A percentile compares a stretch with the other conserved stretches of the same genome.
Conservation (phyloP, 2,888 invertebrate genomes). For the Sturmia bella region DNA sequence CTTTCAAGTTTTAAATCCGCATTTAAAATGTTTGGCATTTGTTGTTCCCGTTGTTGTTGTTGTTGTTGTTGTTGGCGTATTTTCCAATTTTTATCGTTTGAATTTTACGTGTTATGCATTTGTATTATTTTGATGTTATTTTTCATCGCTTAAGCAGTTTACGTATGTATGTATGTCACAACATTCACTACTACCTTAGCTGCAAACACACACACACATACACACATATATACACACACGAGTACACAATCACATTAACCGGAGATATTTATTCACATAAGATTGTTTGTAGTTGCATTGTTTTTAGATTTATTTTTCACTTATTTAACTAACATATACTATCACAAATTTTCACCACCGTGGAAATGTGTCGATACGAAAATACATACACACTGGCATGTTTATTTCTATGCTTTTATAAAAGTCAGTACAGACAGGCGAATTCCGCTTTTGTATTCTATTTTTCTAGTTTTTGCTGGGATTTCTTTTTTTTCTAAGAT, state of each 20-base stretch:
- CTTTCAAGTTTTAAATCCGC: constrained; percentile 28
- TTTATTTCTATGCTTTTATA: constrained; percentile 24
- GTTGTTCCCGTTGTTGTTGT: background rate
- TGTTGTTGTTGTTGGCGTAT: constrained; percentile 19
- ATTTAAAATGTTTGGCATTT: constrained; percentile 43
- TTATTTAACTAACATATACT: constrained; percentile 37
- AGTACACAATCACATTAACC: background rate
- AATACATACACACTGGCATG: background rate
- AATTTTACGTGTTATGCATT: constrained; percentile 71
- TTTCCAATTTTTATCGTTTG: constrained; percentile 57
- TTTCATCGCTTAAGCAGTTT: constrained; percentile 55
- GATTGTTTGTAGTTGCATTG: background rate
- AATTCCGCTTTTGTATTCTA: constrained; percentile 20
- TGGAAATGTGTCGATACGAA: background rate
- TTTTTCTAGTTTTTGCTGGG: constrained; percentile 5
- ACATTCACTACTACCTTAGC: constrained; percentile 5
- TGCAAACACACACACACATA: constrained; percentile 16
- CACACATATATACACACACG: constrained; percentile 20
- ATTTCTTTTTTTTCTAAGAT: constrained; percentile 26
- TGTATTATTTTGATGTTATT: constrained; percentile 70
- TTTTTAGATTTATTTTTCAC: constrained; percentile 42
- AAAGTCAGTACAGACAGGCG: constrained; percentile 39
- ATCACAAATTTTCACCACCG: constrained; percentile 37
- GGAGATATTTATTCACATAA: background rate
- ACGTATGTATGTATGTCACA: constrained; percentile 31